Conservation (phyloP, 2,113 vertebrate genomes). For the Sylvicapra grimmia region DNA sequence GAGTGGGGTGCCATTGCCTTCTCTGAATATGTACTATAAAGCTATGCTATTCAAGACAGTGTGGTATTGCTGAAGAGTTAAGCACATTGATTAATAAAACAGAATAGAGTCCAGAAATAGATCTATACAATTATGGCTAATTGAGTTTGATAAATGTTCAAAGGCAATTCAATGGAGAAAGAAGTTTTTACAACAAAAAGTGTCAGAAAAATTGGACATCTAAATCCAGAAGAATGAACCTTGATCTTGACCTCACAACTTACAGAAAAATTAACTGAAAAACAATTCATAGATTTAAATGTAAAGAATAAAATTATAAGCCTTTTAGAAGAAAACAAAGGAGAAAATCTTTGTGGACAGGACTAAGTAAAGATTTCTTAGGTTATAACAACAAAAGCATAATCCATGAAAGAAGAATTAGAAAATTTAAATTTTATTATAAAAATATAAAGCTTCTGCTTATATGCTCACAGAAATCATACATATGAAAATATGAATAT, state of each 20-base stretch:
- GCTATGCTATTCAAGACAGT: background rate
- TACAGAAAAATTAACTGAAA: background rate
- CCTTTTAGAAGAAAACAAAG: background rate
- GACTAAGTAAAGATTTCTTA: background rate
- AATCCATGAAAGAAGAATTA: background rate
- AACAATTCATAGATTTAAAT: background rate
- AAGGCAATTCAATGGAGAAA: background rate
- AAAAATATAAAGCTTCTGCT: background rate
- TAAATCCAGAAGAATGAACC: background rate
- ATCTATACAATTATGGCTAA: too few species aligned
- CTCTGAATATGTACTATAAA: background rate
- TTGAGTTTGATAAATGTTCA: background rate
- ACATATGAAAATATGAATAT: background rate
- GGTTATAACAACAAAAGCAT: background rate
- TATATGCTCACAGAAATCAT: background rate
- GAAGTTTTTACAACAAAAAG: background rate
- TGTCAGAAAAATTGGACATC: background rate
- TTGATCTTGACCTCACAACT: background rate
- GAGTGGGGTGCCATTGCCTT: too few species aligned
- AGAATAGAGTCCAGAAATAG: background rate
- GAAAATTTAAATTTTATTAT: background rate
- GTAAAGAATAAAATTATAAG: background rate
- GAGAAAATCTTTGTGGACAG: background rate
- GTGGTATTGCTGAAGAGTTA: background rate
- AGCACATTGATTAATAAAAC: background rate